Percentiles rank a stretch among this genome's conserved stretches.
Conservation (phyloP, 2,797 vertebrate species). For the Pachyuromys duprasi region DNA sequence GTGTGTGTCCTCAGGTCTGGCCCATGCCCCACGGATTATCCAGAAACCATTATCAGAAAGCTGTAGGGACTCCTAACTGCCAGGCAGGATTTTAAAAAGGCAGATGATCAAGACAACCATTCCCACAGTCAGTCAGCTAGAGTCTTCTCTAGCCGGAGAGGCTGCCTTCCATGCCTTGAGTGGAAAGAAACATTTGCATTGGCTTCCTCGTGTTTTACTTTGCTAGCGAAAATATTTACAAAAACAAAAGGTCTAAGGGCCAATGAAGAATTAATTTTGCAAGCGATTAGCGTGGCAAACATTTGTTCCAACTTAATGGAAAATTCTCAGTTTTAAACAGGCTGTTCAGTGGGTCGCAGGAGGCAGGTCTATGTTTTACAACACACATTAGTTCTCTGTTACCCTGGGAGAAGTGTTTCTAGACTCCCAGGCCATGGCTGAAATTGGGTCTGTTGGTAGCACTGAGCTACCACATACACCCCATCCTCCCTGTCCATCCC, state of each 20-base stretch:
- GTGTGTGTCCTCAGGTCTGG: not conserved
- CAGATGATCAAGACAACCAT: not conserved
- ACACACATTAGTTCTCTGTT: not conserved
- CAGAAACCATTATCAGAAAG: not conserved
- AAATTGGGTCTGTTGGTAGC: not conserved
- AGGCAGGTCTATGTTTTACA: not conserved
- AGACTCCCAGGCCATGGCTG: not conserved
- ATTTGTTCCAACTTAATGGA: slow-evolving; percentile 51
- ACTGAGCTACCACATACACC: no score
- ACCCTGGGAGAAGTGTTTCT: not conserved
- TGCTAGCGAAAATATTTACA: slow-evolving; percentile 27
- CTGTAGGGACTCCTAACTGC: not conserved
- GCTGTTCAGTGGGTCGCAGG: not conserved
- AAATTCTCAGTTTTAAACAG: slow-evolving; percentile 46
- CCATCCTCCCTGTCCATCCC: not conserved
- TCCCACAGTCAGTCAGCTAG: not conserved
- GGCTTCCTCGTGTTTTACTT: slow-evolving; percentile 4
- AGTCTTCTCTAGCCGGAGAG: not conserved
- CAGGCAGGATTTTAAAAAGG: not conserved
- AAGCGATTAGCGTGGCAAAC: not conserved
- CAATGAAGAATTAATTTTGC: slow-evolving; percentile 55
- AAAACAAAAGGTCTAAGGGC: not conserved
- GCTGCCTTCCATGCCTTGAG: not conserved
- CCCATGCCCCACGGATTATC: not conserved
- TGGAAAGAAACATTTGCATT: not conserved